Evolutionary conservation across 2,888 invertebrate species (phyloP), one percentile per base, ranked within the genome.

Genomic region (Drosophila quinaria): DNA sequence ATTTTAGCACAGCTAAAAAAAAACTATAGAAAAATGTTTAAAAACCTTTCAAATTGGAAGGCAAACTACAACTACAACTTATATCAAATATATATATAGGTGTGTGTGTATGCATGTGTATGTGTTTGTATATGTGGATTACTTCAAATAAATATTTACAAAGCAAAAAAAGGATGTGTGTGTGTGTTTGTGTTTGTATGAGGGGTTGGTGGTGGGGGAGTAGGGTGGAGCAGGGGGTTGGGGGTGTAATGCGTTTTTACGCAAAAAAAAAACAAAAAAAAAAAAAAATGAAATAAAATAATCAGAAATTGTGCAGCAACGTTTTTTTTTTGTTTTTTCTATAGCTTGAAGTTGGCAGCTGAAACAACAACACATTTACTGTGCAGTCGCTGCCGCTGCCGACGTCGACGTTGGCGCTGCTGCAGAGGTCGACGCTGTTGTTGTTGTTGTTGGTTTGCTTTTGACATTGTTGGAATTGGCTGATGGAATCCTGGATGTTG

Each of bases 101-200:
- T 63, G 39, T 71, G 60, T 52, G 61, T 62, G 65, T 51, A 46
- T 50, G 60, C 31, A 54, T 59, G 44, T 65, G 31, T 13, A 19
- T 39, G 29, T 60, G 55, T 49, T 46, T 39, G 56, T 50, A 62
- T 67, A 64, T 68, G 60, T 56, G 47, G 68, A 59, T 29, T 69
- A 76, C 69, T 84, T 87, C 80, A 87, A 87, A 84, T 87, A 87
- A 84, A 84, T 84, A 84, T 84, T 84, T 84, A 84, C 83, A 84
- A 82, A 87, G 78, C 86, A 85, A 68, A 66, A 39, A 70, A 61
- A 61, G 49, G 46, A 37, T 17, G 50, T 22, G 37, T 17, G 49
- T 25, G 39, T 10, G 35, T 25, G 25, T 25, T 5, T 5, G 25
- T 25, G 25, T 25, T 5, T 5, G 25, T 25, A 5, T 25, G 25